Evolutionary conservation across 2,113 vertebrate genomes (phyloP).

Genomic region (Leiothrix lutea): DNA sequence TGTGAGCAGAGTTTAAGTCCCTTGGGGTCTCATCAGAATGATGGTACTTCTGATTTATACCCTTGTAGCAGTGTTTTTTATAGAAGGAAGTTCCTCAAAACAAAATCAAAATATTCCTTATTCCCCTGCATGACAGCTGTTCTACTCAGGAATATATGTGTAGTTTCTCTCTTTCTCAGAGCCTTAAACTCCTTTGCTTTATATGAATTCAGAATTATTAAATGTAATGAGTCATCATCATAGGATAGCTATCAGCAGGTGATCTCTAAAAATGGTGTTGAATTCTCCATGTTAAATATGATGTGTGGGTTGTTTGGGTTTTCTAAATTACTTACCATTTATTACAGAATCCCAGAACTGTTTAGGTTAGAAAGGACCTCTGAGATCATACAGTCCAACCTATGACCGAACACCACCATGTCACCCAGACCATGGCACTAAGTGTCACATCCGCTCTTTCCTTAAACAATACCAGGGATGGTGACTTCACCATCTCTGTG

Average conservation of each 20-base stretch:
- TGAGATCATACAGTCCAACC: accelerated
- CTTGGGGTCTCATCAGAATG: not conserved
- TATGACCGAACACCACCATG: not conserved
- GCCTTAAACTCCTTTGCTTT: not conserved
- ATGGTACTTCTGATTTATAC: slow-evolving; percentile 2
- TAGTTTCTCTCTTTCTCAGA: not conserved
- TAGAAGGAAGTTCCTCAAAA: not conserved
- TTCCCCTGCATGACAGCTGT: not conserved
- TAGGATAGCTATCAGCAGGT: not conserved
- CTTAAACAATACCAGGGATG: not conserved
- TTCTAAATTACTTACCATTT: not conserved
- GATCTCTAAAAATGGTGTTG: not conserved
- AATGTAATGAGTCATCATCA: not conserved
- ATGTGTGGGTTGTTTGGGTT: not conserved
- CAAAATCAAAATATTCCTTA: slow-evolving; percentile 17
- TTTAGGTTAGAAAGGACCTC: not conserved
- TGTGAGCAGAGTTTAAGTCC: not conserved
- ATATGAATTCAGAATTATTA: not conserved
- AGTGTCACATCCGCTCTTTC: not conserved
- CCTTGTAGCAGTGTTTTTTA: slow-evolving; percentile 8
- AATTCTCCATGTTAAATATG: not conserved
- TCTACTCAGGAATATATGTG: not conserved
- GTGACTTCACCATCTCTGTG: not conserved
- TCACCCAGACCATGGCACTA: not conserved
- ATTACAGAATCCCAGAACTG: not conserved